Percentiles rank a stretch among this genome's conserved stretches.
These are phyloP conservation scores for Muscicapa adusta DNA, from an alignment of 2,113 vertebrate genomes.

Conservation along the genomic window DNA sequence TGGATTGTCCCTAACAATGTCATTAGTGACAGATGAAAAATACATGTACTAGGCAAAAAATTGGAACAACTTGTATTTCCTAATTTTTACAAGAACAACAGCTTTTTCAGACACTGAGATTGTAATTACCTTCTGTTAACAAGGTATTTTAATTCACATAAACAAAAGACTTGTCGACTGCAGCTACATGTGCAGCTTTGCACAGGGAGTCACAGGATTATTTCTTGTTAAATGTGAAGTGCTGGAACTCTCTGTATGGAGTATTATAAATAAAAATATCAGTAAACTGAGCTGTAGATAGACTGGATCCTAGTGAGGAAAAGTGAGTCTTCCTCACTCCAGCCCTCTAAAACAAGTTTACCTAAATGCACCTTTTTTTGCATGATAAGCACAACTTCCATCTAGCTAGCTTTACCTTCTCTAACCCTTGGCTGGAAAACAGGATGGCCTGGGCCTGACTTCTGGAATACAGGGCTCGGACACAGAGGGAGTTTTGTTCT, in stretches of 20 bases:
- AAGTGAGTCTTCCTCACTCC: background rate
- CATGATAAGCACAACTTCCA: background rate
- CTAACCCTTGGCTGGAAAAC: background rate
- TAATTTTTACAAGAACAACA: background rate
- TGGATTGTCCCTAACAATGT: background rate
- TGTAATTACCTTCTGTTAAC: background rate
- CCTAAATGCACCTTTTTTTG: background rate
- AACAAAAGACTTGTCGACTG: background rate
- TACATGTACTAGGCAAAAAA: background rate
- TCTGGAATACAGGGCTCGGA: background rate
- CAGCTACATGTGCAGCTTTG: rapidly evolving
- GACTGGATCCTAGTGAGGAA: background rate
- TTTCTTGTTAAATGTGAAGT: background rate
- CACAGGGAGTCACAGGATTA: background rate
- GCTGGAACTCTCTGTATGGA: background rate
- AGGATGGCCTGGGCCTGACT: background rate
- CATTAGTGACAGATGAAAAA: background rate
- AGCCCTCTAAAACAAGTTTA: background rate
- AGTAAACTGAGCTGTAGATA: background rate
- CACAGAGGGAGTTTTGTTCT: constrained; percentile 25
- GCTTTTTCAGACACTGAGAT: background rate
- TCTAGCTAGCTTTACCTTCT: background rate
- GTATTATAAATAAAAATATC: background rate
- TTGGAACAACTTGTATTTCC: background rate
- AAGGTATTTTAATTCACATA: background rate